These are phyloP conservation scores for Linurgus olivaceus DNA, from an alignment of 2,797 vertebrate species.

Conservation along the genomic window DNA sequence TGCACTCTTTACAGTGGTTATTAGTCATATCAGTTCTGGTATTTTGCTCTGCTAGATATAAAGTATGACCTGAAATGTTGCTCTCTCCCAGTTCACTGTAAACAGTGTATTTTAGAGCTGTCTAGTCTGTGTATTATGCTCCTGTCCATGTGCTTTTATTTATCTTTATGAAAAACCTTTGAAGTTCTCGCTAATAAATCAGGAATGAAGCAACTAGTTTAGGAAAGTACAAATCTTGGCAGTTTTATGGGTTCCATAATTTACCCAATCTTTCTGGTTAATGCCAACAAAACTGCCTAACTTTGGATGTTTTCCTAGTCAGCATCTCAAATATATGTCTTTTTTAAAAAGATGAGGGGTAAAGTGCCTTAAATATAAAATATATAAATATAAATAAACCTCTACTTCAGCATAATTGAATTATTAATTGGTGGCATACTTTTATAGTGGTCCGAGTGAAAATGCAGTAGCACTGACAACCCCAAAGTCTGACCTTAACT, in stretches of 20 bases:
- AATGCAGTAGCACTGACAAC: background rate
- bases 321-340: slow-evolving; percentile 24
- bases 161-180: slow-evolving; percentile 66
- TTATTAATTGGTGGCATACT: slow-evolving; percentile 42
- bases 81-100: slow-evolving; percentile 61
- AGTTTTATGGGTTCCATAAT: slow-evolving; percentile 71
- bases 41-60: slow-evolving; percentile 49
- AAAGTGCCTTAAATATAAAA: slow-evolving; percentile 29
- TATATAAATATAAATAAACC: background rate
- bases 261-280: slow-evolving; percentile 68
- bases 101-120: slow-evolving; percentile 74
- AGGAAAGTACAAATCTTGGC: slow-evolving; percentile 60
- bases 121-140: slow-evolving; percentile 58
- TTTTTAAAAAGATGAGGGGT: background rate
- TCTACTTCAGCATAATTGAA: background rate
- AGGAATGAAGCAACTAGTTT: slow-evolving; percentile 65
- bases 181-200: slow-evolving; percentile 74
- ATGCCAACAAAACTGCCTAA: slow-evolving; percentile 43
- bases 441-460: background rate
- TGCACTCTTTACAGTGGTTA: slow-evolving; percentile 57
- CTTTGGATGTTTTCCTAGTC: slow-evolving; percentile 16
- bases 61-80: slow-evolving; percentile 66
- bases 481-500: background rate
- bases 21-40: slow-evolving; percentile 64
- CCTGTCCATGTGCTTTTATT: slow-evolving; percentile 67